Evolutionary conservation across 2,888 invertebrate species (phyloP).

Genomic region (Crematogaster levior): DNA sequence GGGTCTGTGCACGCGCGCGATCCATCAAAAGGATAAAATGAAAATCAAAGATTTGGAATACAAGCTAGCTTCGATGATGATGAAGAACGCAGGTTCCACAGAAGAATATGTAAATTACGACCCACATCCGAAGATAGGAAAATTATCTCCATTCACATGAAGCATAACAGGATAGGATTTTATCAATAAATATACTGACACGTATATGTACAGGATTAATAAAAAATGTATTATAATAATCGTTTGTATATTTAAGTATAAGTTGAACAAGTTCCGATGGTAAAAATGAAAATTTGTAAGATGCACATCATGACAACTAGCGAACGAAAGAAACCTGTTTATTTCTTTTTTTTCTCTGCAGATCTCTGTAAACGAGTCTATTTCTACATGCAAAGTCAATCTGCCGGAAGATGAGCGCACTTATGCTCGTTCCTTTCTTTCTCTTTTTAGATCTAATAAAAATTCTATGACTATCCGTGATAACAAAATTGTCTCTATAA

Average conservation of each 20-base stretch:
- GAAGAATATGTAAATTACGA: background rate
- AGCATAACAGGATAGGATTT: constrained; percentile 32
- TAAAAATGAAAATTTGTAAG: constrained; percentile 73
- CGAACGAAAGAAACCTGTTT: constrained; percentile 68
- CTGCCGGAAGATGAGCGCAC: constrained; percentile 33
- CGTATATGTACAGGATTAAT: constrained; percentile 81
- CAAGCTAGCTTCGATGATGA: constrained; percentile 57
- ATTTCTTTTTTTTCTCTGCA: constrained; percentile 32
- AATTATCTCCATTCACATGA: constrained; percentile 8
- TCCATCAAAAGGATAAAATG: constrained; percentile 71
- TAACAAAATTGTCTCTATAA: constrained; percentile 59
- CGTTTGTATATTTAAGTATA: constrained; percentile 79
- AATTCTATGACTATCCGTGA: constrained; percentile 44
- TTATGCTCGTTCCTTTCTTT: background rate
- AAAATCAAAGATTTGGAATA: constrained; percentile 70
- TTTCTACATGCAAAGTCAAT: constrained; percentile 39
- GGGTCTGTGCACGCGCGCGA: constrained; percentile 72
- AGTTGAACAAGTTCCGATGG: constrained; percentile 75
- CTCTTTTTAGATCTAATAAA: constrained; percentile 33
- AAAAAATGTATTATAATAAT: constrained; percentile 85
- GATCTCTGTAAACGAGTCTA: constrained; percentile 37
- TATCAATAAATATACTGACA: constrained; percentile 55
- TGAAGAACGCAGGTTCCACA: background rate
- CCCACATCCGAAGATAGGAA: constrained; percentile 10
- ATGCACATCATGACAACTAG: constrained; percentile 76